phyloP scores from a whole-genome alignment of 1,140 invertebrate genomes.

The Drosophila kanapiae region DNA sequence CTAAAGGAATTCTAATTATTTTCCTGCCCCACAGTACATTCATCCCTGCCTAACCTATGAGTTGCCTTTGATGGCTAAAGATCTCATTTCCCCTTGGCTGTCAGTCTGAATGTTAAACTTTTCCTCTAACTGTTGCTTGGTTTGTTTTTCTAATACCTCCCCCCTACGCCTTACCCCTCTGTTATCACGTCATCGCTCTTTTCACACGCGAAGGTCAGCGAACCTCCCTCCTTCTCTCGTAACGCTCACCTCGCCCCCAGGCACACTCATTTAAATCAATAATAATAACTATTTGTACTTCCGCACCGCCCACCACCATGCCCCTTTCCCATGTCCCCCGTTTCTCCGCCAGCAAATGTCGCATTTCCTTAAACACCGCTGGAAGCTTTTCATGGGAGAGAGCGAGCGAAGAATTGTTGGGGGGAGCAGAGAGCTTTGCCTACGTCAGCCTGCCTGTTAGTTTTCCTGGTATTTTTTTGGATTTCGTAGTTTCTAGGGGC shows the following conservation, averaged over 20 bases:
- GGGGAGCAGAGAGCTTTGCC: conserved; percentile 30
- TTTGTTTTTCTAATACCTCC: conserved; percentile 22
- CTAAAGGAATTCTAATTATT: background rate
- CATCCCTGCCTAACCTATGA: background rate
- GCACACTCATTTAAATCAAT: conserved; percentile 65
- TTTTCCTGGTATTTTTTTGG: conserved; percentile 31
- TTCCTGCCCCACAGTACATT: background rate
- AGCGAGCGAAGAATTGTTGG: conserved; percentile 4
- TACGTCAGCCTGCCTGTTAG: conserved; percentile 44
- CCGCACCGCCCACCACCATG: conserved; percentile 57
- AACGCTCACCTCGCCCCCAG: background rate
- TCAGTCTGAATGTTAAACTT: conserved; percentile 17
- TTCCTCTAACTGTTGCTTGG: conserved; percentile 51
- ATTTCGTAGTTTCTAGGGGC: conserved; percentile 69
- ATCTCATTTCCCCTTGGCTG: conserved; percentile 6
- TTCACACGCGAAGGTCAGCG: conserved; percentile 77
- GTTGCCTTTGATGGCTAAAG: background rate
- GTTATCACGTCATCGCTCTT: conserved; percentile 35
- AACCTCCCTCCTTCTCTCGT: conserved; percentile 33
- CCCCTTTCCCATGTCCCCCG: background rate
- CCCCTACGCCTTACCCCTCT: background rate
- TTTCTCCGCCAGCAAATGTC: conserved; percentile 18
- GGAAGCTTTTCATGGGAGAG: conserved; percentile 54
- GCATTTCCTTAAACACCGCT: conserved; percentile 61
- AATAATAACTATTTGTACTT: conserved; percentile 72